phyloP scores from a whole-genome alignment of 2,113 vertebrate species.

The Silurus asotus region DNA sequence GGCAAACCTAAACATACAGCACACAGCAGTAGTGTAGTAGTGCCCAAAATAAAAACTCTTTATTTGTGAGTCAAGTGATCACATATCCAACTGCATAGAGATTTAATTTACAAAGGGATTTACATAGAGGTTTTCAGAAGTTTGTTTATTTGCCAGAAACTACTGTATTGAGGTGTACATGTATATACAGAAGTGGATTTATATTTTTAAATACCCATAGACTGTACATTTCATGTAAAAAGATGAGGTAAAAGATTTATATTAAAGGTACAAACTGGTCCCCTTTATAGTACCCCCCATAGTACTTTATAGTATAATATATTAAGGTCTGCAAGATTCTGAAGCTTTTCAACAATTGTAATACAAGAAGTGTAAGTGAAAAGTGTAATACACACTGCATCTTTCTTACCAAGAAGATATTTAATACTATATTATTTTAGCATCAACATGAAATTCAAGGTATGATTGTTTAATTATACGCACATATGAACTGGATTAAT shows the following conservation, averaged over 20 bases:
- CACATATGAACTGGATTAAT: background rate
- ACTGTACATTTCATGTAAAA: background rate
- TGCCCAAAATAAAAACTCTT: background rate
- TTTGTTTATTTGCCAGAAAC: background rate
- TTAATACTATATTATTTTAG: background rate
- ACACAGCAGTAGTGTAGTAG: too few relatives aligned
- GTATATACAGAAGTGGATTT: background rate
- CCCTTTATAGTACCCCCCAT: background rate
- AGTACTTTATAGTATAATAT: background rate
- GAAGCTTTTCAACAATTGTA: too few relatives aligned
- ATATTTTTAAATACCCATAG: background rate
- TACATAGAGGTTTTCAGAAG: background rate
- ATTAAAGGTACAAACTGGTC: background rate
- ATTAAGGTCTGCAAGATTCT: too few relatives aligned
- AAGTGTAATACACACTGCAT: background rate
- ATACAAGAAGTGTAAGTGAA: too few relatives aligned
- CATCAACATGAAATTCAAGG: background rate
- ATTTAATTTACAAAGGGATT: background rate
- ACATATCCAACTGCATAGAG: background rate
- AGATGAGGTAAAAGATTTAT: background rate
- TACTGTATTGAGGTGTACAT: background rate
- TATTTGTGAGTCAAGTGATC: background rate
- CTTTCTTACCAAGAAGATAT: background rate
- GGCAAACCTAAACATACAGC: background rate
- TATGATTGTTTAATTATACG: background rate